Evolutionary conservation across 2,797 vertebrate genomes (phyloP).

Genomic region (Sebastiscus tertius): DNA sequence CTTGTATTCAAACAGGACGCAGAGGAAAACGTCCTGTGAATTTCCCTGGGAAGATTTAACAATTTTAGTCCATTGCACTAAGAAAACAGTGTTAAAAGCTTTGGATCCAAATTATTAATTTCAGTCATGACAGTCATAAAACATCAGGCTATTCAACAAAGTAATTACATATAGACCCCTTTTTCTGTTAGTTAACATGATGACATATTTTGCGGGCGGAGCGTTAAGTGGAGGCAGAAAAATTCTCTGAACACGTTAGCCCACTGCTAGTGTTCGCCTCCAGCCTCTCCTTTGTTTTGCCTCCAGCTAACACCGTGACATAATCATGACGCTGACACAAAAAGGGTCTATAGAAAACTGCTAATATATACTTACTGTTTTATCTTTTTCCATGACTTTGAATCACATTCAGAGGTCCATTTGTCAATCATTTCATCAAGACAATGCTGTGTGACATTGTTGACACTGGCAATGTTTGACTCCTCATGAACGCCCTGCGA

Average conservation of each 20-base stretch:
- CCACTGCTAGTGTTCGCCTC: too few species aligned
- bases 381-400: slow-evolving; percentile 39
- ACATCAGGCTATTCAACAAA: neutral
- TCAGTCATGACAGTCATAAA: neutral
- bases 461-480: neutral
- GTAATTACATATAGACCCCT: neutral
- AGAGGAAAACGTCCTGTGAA: slow-evolving; percentile 81
- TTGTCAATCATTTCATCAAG: slow-evolving; percentile 53
- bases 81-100: neutral
- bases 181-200: too few species aligned
- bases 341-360: neutral
- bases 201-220: too few species aligned
- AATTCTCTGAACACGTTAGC: too few species aligned
- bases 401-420: slow-evolving; percentile 51
- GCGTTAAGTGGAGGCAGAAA: too few species aligned
- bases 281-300: too few species aligned
- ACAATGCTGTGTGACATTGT: neutral
- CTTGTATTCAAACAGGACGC: slow-evolving; percentile 83
- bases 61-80: neutral
- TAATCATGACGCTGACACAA: too few species aligned
- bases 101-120: neutral
- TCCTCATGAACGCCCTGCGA: neutral
- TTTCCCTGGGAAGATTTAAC: slow-evolving; percentile 62
- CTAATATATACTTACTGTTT: slow-evolving; percentile 55
- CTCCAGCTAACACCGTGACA: too few species aligned